Evolutionary conservation across 2,113 vertebrate species (phyloP), one percentile per base, ranked within the genome.

Genomic region (Triplophysa tibetana): DNA sequence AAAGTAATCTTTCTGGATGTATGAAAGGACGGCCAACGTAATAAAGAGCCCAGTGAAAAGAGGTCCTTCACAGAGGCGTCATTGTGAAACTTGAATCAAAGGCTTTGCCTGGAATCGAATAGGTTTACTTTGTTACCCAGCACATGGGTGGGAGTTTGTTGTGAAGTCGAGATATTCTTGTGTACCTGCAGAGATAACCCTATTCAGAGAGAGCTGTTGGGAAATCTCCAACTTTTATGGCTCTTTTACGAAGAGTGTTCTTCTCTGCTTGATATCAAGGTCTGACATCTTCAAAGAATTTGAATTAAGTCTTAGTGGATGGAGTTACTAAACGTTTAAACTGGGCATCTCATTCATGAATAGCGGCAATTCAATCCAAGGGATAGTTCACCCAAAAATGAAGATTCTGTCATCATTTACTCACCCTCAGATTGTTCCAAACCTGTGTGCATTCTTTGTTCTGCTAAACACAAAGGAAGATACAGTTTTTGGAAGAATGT

Each of bases 71-170:
- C 24, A 90, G 86, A 72, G 73, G 56, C 73, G 83, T 82, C 75
- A 91, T 92, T 92, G 91, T 92, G 83, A 75, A 81, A 62, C 81
- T 77, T 80, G 86, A 88, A 89, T 91, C 89, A 91, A 90, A 92
- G 83, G 86, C 81, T 64, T 26, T 16, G 85, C 78, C 85, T 86
- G 79, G 85, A 88, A 89, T 82, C 83, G 86, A 88, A 88, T 68
- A 84, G 82, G 82, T 82, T 75, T 26, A 75, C 87, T 88, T 90
- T 91, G 83, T 89, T 81, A 65, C 23, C 19, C 50, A 38, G 60
- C 16, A 66, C 24, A 86, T 86, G 86, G 81, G 86, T 75, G 86
- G 79, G 87, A 60, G 85, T 88, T 82, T 82, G 68, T 78, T 85
- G 80, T 83, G 41, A 26, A 38, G 52, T 58, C 2, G 38, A 67